Evolutionary conservation across 2,113 vertebrate genomes (phyloP).

Genomic region (Serinus canaria): DNA sequence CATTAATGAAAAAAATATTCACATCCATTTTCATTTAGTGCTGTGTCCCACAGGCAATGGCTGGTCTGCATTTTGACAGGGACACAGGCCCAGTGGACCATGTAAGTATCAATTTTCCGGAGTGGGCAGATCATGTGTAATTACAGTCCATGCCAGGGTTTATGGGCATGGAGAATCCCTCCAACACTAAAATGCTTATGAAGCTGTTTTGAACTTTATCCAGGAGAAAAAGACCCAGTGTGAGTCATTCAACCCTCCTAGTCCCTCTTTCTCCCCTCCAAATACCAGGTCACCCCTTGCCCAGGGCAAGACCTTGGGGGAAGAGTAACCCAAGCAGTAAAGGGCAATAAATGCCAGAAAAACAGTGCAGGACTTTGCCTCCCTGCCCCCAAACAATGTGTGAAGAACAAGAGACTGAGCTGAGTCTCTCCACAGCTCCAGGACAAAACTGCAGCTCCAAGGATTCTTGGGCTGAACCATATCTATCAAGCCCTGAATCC

Average conservation of each 20-base stretch:
- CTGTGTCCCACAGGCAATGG: neutral
- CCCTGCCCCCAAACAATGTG: neutral
- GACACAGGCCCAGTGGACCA: conserved; percentile 25
- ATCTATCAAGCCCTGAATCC: neutral
- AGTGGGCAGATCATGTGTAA: conserved; percentile 32
- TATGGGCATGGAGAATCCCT: conserved; percentile 2
- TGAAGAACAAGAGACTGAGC: neutral
- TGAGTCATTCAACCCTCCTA: neutral
- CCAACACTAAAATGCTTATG: conserved; percentile 37
- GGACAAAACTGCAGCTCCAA: neutral
- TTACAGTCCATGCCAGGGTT: conserved; percentile 44
- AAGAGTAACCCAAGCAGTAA: neutral
- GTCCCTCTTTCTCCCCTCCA: neutral
- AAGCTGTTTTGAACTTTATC: conserved; percentile 37
- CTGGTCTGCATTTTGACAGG: conserved; percentile 52
- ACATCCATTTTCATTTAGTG: neutral
- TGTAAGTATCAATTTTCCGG: conserved; percentile 52
- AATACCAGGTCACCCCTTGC: neutral
- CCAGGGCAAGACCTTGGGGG: neutral
- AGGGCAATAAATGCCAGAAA: neutral
- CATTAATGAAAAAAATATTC: neutral
- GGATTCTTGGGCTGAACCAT: neutral
- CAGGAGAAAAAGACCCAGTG: neutral
- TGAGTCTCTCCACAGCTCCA: neutral
- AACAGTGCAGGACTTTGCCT: neutral